Evolutionary conservation across 2,113 vertebrate species (phyloP).

Genomic region (Herpetotheres cachinnans): DNA sequence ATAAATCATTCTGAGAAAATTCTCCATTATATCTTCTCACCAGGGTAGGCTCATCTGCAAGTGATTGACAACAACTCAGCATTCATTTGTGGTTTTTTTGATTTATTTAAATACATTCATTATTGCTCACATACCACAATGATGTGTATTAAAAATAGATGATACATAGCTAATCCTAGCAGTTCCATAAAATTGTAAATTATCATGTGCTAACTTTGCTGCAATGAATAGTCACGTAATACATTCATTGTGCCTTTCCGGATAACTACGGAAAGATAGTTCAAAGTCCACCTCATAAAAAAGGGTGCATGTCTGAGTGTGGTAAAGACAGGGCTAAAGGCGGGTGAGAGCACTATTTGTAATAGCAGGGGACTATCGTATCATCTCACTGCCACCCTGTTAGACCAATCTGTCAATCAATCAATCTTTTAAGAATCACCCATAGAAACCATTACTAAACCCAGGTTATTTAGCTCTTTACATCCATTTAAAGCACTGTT

Average conservation of each 20-base stretch:
- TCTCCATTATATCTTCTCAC: background rate
- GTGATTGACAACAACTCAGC: constrained; percentile 54
- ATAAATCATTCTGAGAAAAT: constrained; percentile 6
- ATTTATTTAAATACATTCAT: constrained; percentile 61
- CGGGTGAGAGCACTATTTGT: background rate
- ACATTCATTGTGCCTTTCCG: background rate
- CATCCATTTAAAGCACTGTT: constrained; percentile 16
- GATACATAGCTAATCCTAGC: constrained; percentile 48
- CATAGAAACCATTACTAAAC: background rate
- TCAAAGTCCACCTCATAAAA: constrained; percentile 47
- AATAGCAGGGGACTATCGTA: background rate
- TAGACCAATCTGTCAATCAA: background rate
- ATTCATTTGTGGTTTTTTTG: constrained; percentile 19
- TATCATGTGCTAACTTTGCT: constrained; percentile 42
- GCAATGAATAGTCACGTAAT: background rate
- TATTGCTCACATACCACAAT: constrained; percentile 35
- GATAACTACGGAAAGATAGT: background rate
- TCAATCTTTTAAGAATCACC: background rate
- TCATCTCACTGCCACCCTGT: background rate
- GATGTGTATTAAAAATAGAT: constrained; percentile 56
- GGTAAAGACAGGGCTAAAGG: background rate
- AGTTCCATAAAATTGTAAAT: constrained; percentile 34
- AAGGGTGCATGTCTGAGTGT: background rate
- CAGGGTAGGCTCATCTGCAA: constrained; percentile 2
- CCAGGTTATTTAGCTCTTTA: constrained; percentile 2